Evolutionary conservation across 2,888 invertebrate species (phyloP).

Genomic region (Biston betularia): DNA sequence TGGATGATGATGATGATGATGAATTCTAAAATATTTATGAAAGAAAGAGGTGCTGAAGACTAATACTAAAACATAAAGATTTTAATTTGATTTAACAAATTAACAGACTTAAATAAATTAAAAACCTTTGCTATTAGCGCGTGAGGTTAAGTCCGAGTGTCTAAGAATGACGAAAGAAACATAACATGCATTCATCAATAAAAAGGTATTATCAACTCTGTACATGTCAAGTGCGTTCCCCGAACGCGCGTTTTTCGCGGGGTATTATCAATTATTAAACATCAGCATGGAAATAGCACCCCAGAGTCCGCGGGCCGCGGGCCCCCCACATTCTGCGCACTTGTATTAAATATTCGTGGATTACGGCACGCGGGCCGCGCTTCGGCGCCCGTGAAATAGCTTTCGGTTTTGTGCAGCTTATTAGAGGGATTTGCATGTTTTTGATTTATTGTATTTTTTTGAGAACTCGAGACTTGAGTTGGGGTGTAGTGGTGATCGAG

Average conservation of each 20-base stretch:
- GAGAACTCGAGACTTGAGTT: slow-evolving; percentile 39
- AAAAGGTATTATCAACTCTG: slow-evolving; percentile 63
- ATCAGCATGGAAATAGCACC: slow-evolving; percentile 86
- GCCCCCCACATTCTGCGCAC: slow-evolving; percentile 72
- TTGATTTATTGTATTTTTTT: slow-evolving; percentile 79
- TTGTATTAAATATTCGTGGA: slow-evolving; percentile 84
- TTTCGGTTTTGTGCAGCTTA: slow-evolving; percentile 86
- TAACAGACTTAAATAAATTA: too few species aligned
- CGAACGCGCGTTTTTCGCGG: slow-evolving; percentile 81
- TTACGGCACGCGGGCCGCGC: slow-evolving; percentile 62
- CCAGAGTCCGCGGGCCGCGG: slow-evolving; percentile 74
- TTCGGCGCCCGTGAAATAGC: slow-evolving; percentile 82
- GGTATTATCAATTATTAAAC: slow-evolving; percentile 87
- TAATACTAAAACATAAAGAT: too few species aligned
- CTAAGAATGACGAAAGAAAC: neutral
- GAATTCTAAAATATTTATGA: too few species aligned
- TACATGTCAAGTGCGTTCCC: slow-evolving; percentile 55
- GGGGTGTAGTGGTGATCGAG: slow-evolving; percentile 55
- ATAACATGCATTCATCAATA: neutral
- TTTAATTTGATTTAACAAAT: too few species aligned
- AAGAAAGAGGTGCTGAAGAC: too few species aligned
- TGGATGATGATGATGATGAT: too few species aligned
- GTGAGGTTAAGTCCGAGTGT: too few species aligned
- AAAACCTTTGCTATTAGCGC: too few species aligned
- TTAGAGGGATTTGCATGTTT: slow-evolving; percentile 85